These are phyloP conservation scores for Corythaixoides concolor DNA, from an alignment of 2,113 vertebrate species.

Conservation along the genomic window DNA sequence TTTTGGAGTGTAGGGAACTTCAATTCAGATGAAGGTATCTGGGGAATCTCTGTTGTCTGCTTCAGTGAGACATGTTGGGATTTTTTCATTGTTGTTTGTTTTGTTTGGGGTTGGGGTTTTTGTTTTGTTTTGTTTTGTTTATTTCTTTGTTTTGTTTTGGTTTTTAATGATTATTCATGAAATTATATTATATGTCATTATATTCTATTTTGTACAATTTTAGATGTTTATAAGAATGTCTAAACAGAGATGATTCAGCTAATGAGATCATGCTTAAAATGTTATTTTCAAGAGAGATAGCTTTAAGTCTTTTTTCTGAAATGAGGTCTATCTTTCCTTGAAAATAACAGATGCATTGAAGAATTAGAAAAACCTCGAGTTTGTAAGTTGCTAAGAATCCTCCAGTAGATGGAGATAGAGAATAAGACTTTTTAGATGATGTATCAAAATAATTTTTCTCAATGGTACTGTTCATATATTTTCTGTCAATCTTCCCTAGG, in stretches of 20 bases:
- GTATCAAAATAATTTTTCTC: neutral
- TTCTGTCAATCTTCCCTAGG: neutral
- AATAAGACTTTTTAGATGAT: neutral
- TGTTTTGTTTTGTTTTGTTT: neutral
- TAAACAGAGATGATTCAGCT: neutral
- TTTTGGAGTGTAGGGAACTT: neutral
- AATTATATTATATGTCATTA: neutral
- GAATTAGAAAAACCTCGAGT: neutral
- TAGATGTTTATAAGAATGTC: neutral
- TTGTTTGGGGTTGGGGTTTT: neutral
- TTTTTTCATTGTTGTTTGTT: no score
- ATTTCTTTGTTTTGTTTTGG: neutral
- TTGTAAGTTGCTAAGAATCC: neutral
- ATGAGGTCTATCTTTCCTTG: neutral
- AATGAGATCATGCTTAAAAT: neutral
- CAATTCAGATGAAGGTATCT: neutral
- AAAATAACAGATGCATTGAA: neutral
- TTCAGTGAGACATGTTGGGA: accelerated
- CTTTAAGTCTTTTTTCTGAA: neutral
- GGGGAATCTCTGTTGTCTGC: neutral
- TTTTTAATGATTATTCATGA: neutral
- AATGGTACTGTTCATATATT: neutral
- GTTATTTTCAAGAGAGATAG: neutral
- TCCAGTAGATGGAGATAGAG: slow-evolving; percentile 53
- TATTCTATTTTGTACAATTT: neutral